phyloP scores from a whole-genome alignment of 2,113 vertebrate species.

The Scomber colias region DNA sequence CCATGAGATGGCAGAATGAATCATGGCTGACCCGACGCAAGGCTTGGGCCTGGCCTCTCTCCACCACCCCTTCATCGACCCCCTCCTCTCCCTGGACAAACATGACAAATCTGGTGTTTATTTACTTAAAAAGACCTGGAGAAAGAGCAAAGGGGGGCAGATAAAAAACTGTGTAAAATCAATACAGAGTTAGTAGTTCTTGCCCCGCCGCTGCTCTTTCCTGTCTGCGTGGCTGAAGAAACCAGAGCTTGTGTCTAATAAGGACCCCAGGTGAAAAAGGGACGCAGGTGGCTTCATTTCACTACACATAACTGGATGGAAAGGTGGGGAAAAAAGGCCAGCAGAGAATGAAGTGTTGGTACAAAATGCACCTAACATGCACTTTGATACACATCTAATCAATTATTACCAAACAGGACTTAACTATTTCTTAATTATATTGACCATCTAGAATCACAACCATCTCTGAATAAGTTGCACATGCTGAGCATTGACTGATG shows the following conservation, averaged over 20 bases:
- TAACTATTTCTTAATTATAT: not conserved
- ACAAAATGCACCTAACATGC: slow-evolving; percentile 25
- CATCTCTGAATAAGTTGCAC: slow-evolving; percentile 11
- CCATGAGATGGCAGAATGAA: slow-evolving; percentile 82
- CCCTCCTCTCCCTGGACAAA: slow-evolving; percentile 73
- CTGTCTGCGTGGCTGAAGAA: slow-evolving; percentile 54
- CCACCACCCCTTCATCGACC: slow-evolving; percentile 49
- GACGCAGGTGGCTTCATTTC: slow-evolving; percentile 62
- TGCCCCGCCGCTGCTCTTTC: slow-evolving; percentile 66
- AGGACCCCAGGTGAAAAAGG: slow-evolving; percentile 54
- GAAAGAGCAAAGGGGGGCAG: slow-evolving; percentile 71
- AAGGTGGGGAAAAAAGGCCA: slow-evolving; percentile 1
- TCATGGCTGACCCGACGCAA: slow-evolving; percentile 76
- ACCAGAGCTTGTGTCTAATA: slow-evolving; percentile 49
- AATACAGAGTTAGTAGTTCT: slow-evolving; percentile 79
- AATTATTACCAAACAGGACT: not conserved
- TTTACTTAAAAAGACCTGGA: slow-evolving; percentile 84
- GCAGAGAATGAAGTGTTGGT: slow-evolving; percentile 6
- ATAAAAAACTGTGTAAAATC: slow-evolving; percentile 85
- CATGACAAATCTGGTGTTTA: slow-evolving; percentile 88
- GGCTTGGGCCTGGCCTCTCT: slow-evolving; percentile 75
- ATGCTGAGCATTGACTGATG: slow-evolving; percentile 8
- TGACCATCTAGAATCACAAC: not conserved
- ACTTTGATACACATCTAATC: slow-evolving; percentile 7
- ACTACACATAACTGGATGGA: slow-evolving; percentile 29